A percentile compares a stretch with the other conserved stretches of the same genome.
phyloP scores from a whole-genome alignment of 2,113 vertebrate genomes.

The Tetrax tetrax region DNA sequence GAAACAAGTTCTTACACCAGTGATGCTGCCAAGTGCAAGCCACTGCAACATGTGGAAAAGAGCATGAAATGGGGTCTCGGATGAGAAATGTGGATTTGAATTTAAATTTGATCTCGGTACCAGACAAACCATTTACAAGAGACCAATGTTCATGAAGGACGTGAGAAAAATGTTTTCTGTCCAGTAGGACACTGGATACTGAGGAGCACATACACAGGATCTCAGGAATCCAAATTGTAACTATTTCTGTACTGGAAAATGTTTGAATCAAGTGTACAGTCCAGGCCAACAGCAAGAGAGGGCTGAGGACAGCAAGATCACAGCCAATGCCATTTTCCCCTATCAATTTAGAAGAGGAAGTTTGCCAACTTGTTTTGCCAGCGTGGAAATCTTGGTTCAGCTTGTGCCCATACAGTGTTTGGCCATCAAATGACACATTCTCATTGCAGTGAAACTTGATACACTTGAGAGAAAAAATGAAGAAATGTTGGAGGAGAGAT shows the following conservation, averaged over 20 bases:
- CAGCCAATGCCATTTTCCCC: not conserved
- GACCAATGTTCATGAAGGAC: not conserved
- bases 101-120: not conserved
- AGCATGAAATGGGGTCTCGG: not conserved
- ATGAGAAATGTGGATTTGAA: not conserved
- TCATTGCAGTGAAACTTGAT: not conserved
- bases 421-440: not conserved
- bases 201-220: not conserved
- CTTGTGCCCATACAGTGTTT: not conserved
- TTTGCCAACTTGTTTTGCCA: not conserved
- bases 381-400: not conserved
- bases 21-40: not conserved
- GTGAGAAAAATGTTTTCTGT: not conserved
- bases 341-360: not conserved
- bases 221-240: not conserved
- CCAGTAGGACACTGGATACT: rapidly evolving
- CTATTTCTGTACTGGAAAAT: not conserved
- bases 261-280: not conserved
- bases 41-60: not conserved
- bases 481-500: not conserved
- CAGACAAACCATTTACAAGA: not conserved
- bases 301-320: not conserved
- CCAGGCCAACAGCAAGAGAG: not conserved
- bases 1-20: not conserved
- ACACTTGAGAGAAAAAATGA: not conserved